A percentile compares a stretch with the other conserved stretches of the same genome.
These are phyloP conservation scores for Sycophaga agraensis DNA, from an alignment of 1,140 invertebrate species.

Conservation along the genomic window DNA sequence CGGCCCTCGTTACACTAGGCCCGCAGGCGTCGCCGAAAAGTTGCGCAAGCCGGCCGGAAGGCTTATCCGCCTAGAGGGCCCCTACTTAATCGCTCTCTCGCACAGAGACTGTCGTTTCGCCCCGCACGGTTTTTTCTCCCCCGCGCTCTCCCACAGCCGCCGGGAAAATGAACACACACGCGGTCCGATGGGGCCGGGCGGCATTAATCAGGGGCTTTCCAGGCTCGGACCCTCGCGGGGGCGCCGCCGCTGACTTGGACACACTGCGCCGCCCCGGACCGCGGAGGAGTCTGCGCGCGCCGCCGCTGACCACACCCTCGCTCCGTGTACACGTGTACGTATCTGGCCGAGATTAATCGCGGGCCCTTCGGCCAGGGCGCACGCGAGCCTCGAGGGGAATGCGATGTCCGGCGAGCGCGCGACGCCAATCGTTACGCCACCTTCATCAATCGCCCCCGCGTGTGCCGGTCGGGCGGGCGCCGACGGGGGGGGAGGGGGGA, in stretches of 20 bases:
- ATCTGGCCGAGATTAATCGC: constrained; percentile 51
- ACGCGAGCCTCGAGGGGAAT: no score
- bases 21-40: neutral
- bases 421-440: neutral
- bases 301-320: constrained; percentile 55
- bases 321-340: no score
- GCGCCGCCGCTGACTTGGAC: constrained; percentile 48
- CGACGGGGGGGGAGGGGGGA: no score
- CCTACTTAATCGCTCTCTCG: constrained; percentile 11
- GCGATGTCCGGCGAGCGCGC: neutral
- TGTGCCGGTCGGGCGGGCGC: neutral
- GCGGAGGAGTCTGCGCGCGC: constrained; percentile 49
- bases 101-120: neutral
- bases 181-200: no score
- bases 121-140: no score
- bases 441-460: neutral
- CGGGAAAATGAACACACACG: no score
- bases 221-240: neutral
- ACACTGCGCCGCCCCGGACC: constrained; percentile 40
- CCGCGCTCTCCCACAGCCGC: no score
- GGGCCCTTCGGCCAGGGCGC: no score
- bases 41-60: neutral
- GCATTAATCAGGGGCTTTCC: constrained; percentile 15
- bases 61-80: neutral
- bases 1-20: no score